These are phyloP conservation scores for Manis pentadactyla DNA, from an alignment of 2,797 vertebrate genomes.

Conservation along the genomic window DNA sequence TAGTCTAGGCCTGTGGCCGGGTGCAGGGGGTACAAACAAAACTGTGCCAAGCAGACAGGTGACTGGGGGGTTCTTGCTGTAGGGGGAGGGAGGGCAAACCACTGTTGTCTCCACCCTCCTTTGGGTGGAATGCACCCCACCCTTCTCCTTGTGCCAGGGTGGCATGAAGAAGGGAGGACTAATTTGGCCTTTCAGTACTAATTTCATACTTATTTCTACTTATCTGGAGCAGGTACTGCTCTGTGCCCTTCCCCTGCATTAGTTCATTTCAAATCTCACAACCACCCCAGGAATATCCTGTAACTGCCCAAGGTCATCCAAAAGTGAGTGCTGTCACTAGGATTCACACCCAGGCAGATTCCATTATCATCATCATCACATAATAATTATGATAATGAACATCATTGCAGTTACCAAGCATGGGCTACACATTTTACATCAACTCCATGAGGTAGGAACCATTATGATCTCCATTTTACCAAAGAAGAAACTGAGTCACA, in stretches of 20 bases:
- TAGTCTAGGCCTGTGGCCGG: neutral
- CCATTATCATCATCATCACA: neutral
- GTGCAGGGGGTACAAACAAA: neutral
- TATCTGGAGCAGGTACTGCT: neutral
- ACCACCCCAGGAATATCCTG: neutral
- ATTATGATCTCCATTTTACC: neutral
- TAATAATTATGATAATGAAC: accelerated
- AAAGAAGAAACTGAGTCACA: neutral
- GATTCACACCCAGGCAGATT: neutral
- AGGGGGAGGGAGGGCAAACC: accelerated
- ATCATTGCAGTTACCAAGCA: neutral
- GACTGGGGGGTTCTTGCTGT: accelerated
- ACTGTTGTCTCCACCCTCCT: neutral
- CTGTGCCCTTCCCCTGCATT: neutral
- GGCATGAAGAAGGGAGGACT: neutral
- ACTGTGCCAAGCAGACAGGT: too few species aligned
- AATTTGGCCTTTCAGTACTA: neutral
- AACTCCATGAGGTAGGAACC: neutral
- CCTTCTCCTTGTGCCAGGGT: neutral
- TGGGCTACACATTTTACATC: neutral
- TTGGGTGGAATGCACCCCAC: neutral
- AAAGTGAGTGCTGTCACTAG: neutral
- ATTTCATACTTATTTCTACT: neutral
- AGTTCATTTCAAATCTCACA: neutral
- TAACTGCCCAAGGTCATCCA: neutral